Base-by-base conservation (phyloP, 2,797 vertebrate genomes). In the Vultur gryphus region DNA sequence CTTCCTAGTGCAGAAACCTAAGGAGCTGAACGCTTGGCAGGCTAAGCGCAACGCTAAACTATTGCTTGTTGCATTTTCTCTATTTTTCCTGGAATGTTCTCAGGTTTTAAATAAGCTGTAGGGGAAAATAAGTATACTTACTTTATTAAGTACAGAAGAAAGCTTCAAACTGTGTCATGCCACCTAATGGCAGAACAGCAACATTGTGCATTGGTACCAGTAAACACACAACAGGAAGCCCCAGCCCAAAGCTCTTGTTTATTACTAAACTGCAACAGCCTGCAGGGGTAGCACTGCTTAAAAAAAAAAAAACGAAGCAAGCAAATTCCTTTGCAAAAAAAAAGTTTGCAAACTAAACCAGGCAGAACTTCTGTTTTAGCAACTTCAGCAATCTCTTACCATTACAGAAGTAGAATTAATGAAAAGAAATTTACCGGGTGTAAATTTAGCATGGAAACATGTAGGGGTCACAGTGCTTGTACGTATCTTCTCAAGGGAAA, bases 141-240 rank as follows among this genome's bases (percentile, higher is more conserved):
- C 2, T 54, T 83, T 41, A 29, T 35, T 2, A 87, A 80, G 25
- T 29, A 52, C 17, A 71, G 71, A 65, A 67, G 43, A 65, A 89
- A 66, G 46, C 37, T 31, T 20, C 29, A 37, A 19, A 79, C 29
- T 69, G 54, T n/a, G 59, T 73, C 33, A 39, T 29, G 70, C 49
- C 95, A 95, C 18, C 94, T 97, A 75, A 84, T 2, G 80, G 92
- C 84, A 54, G 81, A n/a, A n/a, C 19, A 78, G 67, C 55, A 54
- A 33, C 44, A 35, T 3, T 33, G 54, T 3, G 6, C 19, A 24
- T 1, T 0, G 0, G 8, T n/a, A 46, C 20, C 1, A 1, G 25
- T 7, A 61, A 79, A 62, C 13, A 8, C 58, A 7, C 14, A 11
- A 23, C 20, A 19, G 59, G 54, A 65, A 95, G 24, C 9, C 8